Evolutionary conservation across 2,888 invertebrate genomes (phyloP), one percentile per base, ranked within the genome.

Genomic region (Zaprionus bogoriensis): DNA sequence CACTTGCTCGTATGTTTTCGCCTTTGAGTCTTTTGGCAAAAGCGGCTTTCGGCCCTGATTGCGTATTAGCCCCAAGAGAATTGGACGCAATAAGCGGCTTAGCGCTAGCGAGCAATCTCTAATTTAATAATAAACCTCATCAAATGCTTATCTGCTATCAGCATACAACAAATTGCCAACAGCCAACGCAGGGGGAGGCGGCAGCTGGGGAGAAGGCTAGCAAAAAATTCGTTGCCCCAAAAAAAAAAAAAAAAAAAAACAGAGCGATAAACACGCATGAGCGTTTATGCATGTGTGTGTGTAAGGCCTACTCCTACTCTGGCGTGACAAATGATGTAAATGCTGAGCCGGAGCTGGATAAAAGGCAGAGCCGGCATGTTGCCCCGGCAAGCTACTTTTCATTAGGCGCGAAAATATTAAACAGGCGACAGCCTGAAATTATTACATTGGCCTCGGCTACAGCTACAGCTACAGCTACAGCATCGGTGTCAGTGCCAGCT

Each of bases 391-490:
- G 74, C 69, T 76, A 76, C 85, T 81, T 80, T 80, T 80, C 86
- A 80, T 87, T 82, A 82, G 67, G 87, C 81, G 84, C 78, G 78
- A 84, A 77, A 76, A 81, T 83, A 81, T 81, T 86, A 87, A 84
- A 84, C 77, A 82, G 77, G 69, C 71, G 66, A 69, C 78, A 84
- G 81, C 48, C 64, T 58, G 64, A 66, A 78, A 78, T 82, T 78
- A 80, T 85, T 70, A 69, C 66, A 52, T 39, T 36, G 25, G 52
- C 12, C 54, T 19, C 39, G 17, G 51, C 22, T 22, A 7, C 30
- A 36, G 17, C 7, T 2, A 30, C 3, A 30, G 38, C 44, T 25
- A 30, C 12, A 57, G 46, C 39, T 12, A n/a, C n/a, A n/a, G n/a
- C n/a, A n/a, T n/a, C n/a, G n/a, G n/a, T n/a, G n/a, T n/a, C n/a